Base-by-base conservation (phyloP, 2,113 vertebrate genomes). In the Neodon shergylaensis region DNA sequence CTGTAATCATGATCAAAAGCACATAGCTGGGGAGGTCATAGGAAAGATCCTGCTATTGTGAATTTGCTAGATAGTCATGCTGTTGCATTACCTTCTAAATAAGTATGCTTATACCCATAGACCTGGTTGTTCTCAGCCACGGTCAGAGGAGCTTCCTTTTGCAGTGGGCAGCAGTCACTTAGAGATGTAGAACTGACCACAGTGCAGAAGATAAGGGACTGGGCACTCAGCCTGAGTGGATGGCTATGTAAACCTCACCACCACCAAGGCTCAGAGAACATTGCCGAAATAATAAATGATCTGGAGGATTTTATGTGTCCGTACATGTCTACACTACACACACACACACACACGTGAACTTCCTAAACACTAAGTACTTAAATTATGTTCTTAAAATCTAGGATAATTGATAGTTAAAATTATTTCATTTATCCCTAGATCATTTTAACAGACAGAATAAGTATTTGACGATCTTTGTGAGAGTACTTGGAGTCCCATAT, bases 391-490 rank as follows among this genome's bases (percentile, higher is more conserved):
- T 70, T 24, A 47, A 92, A 76, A 39, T 76, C 17, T 65, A 47
- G 17, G 7, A 84, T 94, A 88, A 94, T 73, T 83, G 86, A 66
- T 79, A 47, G 33, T 21, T 74, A 88, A 92, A 73, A 47, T n/a
- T 74, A 22, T 79, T 94, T 88, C 72, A 85, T 3, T 85, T 89
- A 52, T 6, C 63, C 33, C 72, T 66, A 65, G 44, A 86, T 89
- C 1, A 9, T 81, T 70, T 86, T 39, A 94, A 47, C 33, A 44
- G 28, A 39, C 9, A 33, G 24, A 86, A 8, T n/a, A 85, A 79
- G 58, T 11, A 44, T 92, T 76, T 44, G 66, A 65, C 92, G 49
- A 83, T 65, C 87, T 93, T 76, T 61, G n/a, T 85, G 49, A 61
- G n/a, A 54, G 85, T 93, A 90, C 70, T 90, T 86, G 86, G 7